phyloP scores from a whole-genome alignment of 2,888 invertebrate species.

The Volucella inflata region DNA sequence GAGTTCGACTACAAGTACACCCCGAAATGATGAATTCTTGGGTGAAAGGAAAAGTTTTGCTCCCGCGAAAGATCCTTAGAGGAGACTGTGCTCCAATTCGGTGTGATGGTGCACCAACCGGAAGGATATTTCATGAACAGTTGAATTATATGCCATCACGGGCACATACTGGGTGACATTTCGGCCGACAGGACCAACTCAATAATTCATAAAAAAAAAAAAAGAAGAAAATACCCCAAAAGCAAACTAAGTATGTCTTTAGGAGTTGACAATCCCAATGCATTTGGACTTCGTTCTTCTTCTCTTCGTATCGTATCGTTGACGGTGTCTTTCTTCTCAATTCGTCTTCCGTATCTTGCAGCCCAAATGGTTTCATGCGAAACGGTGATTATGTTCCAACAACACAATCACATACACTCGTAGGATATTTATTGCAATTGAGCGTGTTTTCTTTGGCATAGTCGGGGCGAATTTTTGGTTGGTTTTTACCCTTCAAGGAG shows the following conservation, averaged over 20 bases:
- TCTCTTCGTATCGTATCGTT: not conserved
- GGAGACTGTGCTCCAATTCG: slow-evolving; percentile 11
- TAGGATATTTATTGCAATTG: slow-evolving; percentile 67
- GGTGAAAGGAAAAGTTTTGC: not conserved
- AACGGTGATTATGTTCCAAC: slow-evolving; percentile 80
- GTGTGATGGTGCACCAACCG: slow-evolving; percentile 14
- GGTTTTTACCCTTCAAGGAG: slow-evolving; percentile 52
- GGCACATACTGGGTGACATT: slow-evolving; percentile 40
- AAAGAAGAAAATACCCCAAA: slow-evolving; percentile 4
- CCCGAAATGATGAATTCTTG: slow-evolving; percentile 12
- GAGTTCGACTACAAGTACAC: not conserved
- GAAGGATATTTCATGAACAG: slow-evolving; percentile 60
- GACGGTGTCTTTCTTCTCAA: slow-evolving; percentile 18
- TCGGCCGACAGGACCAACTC: slow-evolving; percentile 42
- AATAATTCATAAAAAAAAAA: slow-evolving; percentile 46
- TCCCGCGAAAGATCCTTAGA: not conserved
- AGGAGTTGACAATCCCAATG: slow-evolving; percentile 37
- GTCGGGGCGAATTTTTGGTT: slow-evolving; percentile 29
- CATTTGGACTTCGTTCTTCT: slow-evolving; percentile 39
- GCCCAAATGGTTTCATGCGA: slow-evolving; percentile 82
- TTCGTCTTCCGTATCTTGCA: slow-evolving; percentile 41
- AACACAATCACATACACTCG: slow-evolving; percentile 32
- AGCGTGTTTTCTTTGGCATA: slow-evolving; percentile 56
- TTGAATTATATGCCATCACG: slow-evolving; percentile 58
- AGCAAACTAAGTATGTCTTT: not conserved